Conservation (phyloP, 2,888 invertebrate species). For the Cantharis flavilabris region DNA sequence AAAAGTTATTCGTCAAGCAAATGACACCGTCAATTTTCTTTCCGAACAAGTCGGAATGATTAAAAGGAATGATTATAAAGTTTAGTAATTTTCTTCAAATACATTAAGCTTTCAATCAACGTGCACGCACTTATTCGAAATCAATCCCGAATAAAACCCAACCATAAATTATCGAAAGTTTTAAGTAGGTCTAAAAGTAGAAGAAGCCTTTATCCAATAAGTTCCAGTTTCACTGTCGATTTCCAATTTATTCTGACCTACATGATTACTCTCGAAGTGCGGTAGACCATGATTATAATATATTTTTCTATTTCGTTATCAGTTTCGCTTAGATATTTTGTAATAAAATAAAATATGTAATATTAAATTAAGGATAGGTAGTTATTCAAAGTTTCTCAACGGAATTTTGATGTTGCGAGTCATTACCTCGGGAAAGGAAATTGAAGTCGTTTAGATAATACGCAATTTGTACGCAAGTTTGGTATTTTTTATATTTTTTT, state of each 20-base stretch:
- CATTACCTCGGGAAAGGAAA: constrained; percentile 7
- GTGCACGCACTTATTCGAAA: constrained; percentile 6
- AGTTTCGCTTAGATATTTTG: background rate
- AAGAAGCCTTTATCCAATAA: background rate
- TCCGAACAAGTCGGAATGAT: constrained; percentile 2
- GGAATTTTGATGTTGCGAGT: constrained; percentile 4
- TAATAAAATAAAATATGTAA: constrained; percentile 1
- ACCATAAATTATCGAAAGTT: constrained; percentile 1
- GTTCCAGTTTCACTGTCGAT: background rate
- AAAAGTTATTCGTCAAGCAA: constrained; percentile 15
- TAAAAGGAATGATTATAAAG: constrained; percentile 9
- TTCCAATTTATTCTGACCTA: constrained; percentile 1
- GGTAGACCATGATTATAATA: background rate
- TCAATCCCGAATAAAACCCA: background rate
- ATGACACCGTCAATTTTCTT: constrained; percentile 17
- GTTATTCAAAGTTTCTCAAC: background rate
- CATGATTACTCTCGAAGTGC: background rate
- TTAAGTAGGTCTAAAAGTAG: background rate
- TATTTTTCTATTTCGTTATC: background rate
- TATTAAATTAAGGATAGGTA: constrained; percentile 6
- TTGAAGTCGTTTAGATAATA: constrained; percentile 11
- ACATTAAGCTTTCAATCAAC: constrained; percentile 13
- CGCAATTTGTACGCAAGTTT: constrained; percentile 8
- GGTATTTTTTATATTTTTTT: constrained; percentile 4
- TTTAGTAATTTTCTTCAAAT: constrained; percentile 8